These are phyloP conservation scores for Meliscaeva auricollis DNA, from an alignment of 2,888 invertebrate species.

Conservation along the genomic window DNA sequence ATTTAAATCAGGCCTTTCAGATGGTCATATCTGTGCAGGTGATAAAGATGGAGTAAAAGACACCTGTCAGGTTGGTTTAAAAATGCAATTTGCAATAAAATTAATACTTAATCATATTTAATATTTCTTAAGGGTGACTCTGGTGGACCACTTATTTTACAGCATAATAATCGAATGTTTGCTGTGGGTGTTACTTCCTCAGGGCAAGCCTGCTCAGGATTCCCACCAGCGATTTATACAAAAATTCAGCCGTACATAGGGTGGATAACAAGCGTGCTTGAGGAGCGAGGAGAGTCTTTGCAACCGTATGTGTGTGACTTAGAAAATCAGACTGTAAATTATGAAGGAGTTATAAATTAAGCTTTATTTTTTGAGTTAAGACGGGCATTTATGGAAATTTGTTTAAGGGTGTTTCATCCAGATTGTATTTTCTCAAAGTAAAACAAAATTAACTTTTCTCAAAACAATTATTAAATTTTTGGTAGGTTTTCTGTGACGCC, in stretches of 20 bases:
- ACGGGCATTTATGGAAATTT: no score
- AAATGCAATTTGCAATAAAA: no score
- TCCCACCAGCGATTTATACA: conserved; percentile 68
- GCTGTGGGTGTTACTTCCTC: conserved; percentile 76
- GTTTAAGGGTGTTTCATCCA: no score
- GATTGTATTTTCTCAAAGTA: no score
- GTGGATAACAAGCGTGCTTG: conserved; percentile 3
- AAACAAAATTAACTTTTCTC: no score
- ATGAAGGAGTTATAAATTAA: no score
- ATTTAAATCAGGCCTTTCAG: conserved; percentile 74
- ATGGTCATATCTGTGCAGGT: conserved; percentile 79
- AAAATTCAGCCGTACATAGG: conserved; percentile 2
- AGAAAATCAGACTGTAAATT: neutral
- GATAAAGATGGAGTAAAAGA: conserved; percentile 75
- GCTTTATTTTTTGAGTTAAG: no score
- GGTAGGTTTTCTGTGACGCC: no score
- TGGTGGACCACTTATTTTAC: conserved; percentile 75
- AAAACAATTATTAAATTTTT: no score
- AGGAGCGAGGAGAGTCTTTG: neutral
- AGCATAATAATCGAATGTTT: conserved; percentile 4
- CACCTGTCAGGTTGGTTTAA: conserved; percentile 71
- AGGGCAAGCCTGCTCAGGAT: conserved; percentile 67
- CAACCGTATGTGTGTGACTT: neutral
- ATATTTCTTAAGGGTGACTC: conserved; percentile 77
- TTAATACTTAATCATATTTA: no score